phyloP scores from a whole-genome alignment of 2,113 vertebrate species.

The Ariopsis seemanni region DNA sequence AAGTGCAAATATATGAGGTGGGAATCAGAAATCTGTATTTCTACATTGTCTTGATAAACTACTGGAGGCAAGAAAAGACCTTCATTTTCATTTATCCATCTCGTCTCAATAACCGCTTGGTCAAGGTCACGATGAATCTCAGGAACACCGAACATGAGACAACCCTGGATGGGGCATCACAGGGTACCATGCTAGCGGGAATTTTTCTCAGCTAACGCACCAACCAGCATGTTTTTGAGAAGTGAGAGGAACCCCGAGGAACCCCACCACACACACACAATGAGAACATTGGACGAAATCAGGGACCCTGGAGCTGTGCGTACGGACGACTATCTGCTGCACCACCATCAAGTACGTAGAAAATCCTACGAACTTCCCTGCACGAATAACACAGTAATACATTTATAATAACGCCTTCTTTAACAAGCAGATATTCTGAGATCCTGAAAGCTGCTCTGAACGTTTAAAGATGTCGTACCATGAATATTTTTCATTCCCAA shows the following conservation, averaged over 20 bases:
- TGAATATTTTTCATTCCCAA: not conserved
- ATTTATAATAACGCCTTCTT: not conserved
- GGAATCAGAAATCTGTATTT: not conserved
- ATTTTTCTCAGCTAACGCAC: not conserved
- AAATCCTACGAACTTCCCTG: not conserved
- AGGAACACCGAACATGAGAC: not conserved
- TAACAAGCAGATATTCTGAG: not conserved
- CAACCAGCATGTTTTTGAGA: not conserved
- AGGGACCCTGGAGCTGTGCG: not conserved
- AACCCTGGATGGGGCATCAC: not conserved
- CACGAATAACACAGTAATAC: not conserved
- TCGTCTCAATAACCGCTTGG: not conserved
- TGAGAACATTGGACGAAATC: not conserved
- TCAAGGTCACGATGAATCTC: not conserved
- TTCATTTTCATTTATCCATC: not conserved
- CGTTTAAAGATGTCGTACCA: not conserved
- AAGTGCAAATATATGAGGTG: not conserved
- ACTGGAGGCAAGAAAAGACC: not conserved
- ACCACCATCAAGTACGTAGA: not conserved
- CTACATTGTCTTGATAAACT: not conserved
- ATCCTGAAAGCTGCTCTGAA: not conserved
- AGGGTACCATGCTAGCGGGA: not conserved
- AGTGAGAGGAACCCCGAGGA: not conserved
- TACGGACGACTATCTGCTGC: too few species aligned
- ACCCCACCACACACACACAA: not conserved